Base-by-base conservation (phyloP, 2,888 invertebrate species). In the Drosophila anomalata region DNA sequence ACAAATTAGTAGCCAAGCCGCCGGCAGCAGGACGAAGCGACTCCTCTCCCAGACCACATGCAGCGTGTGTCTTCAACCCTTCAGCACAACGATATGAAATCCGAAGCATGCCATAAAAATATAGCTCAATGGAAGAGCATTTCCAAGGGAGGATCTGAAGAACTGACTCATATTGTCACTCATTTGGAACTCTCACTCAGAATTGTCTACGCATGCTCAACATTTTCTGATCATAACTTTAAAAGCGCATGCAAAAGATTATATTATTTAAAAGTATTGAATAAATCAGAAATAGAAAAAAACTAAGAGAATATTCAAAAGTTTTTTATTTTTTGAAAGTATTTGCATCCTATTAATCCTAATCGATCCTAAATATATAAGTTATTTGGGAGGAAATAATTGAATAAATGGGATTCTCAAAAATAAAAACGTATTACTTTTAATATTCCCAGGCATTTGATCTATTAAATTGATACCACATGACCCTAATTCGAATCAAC, bases 401-500 rank as follows among this genome's bases (percentile, higher is more conserved):
- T 17, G 17, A 17, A 17, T 17, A 17, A 17, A 17, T 1, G 17
- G 17, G 17, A 17, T 17, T 17, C 17, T 17, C 1, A 17, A 17
- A 17, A 17, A 17, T 17, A 17, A 17, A 17, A 17, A 17, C 17
- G 17, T 17, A 24, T 24, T 24, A 24, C 4, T 24, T 24, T 24
- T 24, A 24, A 4, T 24, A 24, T 24, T 24, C 22, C 22, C 22
- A 24, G 22, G 4, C 22, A 29, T 29, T 29, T 29, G 2, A 29
- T 29, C 22, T 24, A 33, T 44, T 3, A 9, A 47, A 65, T 9
- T 61, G 42, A 22, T 20, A n/a, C 48, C 44, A 52, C 17, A 33
- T 87, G 85, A 81, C 85, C 87, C 78, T 51, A 70, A 73, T 87
- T 68, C 44, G 48, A 39, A 53, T 66, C 59, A 59, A 11, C 22